Evolutionary conservation across 1,140 invertebrate species (phyloP).

Genomic region (Listronotus oregonensis): DNA sequence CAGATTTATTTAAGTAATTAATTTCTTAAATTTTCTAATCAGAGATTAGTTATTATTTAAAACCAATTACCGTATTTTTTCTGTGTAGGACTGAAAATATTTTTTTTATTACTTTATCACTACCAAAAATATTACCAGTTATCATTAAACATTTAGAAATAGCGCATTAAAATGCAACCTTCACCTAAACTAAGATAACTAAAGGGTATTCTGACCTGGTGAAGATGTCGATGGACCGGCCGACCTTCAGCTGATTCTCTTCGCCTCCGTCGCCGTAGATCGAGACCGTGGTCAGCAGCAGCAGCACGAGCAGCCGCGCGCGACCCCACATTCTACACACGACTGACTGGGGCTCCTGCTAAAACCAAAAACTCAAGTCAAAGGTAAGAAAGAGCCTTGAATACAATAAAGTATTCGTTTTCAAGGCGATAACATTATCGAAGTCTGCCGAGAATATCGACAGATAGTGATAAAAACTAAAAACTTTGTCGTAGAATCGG

Average conservation of each 20-base stretch:
- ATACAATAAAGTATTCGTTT: not conserved
- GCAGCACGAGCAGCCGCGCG: slow-evolving; percentile 49
- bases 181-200: not conserved
- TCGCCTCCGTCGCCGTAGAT: slow-evolving; percentile 33
- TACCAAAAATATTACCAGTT: too few relatives aligned
- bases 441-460: not conserved
- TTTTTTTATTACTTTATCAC: too few relatives aligned
- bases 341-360: slow-evolving; percentile 37
- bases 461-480: too few relatives aligned
- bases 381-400: slow-evolving; percentile 27
- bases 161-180: too few relatives aligned
- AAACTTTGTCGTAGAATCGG: too few relatives aligned
- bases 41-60: too few relatives aligned
- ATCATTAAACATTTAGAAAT: too few relatives aligned
- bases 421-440: slow-evolving; percentile 10
- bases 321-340: slow-evolving; percentile 54
- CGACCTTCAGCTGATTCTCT: slow-evolving; percentile 50
- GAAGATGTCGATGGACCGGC: slow-evolving; percentile 53
- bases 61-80: too few relatives aligned
- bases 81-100: too few relatives aligned
- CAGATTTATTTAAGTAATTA: too few relatives aligned
- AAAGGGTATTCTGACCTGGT: slow-evolving; percentile 36
- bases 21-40: too few relatives aligned
- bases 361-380: slow-evolving; percentile 27
- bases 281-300: slow-evolving; percentile 42